These are phyloP conservation scores for Apostichopus leukothele DNA, from an alignment of 53 echinoderm and acorn worm genomes.

Conservation along the genomic window DNA sequence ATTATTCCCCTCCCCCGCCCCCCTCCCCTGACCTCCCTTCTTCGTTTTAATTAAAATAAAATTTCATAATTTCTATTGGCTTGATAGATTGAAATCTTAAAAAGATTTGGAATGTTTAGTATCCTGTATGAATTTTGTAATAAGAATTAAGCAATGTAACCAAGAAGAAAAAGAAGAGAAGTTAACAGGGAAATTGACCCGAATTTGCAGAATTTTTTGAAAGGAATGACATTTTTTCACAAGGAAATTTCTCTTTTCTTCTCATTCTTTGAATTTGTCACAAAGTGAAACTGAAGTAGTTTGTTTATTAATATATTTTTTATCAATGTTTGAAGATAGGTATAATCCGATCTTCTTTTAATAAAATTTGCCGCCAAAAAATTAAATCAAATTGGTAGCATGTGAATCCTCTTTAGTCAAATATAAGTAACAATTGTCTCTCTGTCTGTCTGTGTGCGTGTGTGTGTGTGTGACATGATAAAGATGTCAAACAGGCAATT, in stretches of 20 bases:
- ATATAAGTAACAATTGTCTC: too few species aligned
- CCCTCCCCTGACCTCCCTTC: background rate
- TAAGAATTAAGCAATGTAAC: background rate
- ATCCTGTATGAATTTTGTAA: background rate
- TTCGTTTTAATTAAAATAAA: background rate
- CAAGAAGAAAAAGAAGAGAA: background rate
- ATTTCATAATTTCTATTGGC: background rate
- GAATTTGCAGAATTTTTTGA: background rate
- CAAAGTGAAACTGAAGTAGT: too few species aligned
- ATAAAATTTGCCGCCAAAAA: background rate
- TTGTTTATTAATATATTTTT: background rate
- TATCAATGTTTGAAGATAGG: background rate
- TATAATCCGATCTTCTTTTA: background rate
- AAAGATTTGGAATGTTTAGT: background rate
- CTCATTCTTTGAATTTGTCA: too few species aligned
- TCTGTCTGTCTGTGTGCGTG: too few species aligned
- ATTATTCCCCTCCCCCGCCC: too few species aligned
- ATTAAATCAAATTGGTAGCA: too few species aligned
- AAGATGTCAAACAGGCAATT: too few species aligned
- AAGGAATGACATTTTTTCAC: background rate
- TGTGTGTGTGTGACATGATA: too few species aligned
- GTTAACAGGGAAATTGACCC: too few species aligned
- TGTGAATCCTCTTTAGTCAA: too few species aligned
- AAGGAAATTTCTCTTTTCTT: too few species aligned
- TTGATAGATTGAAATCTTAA: background rate